These are phyloP conservation scores for Chaenodraco wilsoni DNA, from an alignment of 2,797 vertebrate genomes.

Conservation along the genomic window DNA sequence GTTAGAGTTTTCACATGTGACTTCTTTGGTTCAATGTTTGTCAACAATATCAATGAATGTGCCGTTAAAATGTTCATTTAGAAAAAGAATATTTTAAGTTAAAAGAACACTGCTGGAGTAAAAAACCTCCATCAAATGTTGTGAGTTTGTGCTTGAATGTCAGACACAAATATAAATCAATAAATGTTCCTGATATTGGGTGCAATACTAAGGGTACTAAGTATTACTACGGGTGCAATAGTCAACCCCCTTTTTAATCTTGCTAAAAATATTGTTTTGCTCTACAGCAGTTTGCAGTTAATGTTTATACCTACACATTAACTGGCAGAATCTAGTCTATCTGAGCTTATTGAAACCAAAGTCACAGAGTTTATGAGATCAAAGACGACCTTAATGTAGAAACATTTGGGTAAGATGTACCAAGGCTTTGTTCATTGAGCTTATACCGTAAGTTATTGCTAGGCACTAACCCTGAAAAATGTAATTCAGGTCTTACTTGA, in stretches of 20 bases:
- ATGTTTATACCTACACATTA: background rate
- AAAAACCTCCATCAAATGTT: no score
- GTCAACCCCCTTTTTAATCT: background rate
- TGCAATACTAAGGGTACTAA: background rate
- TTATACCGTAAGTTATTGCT: background rate
- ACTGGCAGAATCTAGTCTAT: background rate
- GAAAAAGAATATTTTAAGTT: no score
- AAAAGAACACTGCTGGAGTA: no score
- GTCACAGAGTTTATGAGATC: background rate
- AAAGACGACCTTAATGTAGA: background rate
- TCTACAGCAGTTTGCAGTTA: background rate
- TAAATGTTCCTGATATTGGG: background rate
- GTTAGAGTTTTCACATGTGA: no score
- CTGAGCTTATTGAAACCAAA: background rate
- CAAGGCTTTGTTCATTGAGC: slow-evolving; percentile 14
- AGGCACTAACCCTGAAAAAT: slow-evolving; percentile 29
- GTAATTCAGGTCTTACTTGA: slow-evolving; percentile 25
- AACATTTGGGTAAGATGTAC: background rate
- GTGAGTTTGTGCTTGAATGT: background rate
- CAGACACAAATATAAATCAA: background rate
- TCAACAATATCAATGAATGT: background rate
- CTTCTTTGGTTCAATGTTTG: background rate
- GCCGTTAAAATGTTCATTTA: background rate
- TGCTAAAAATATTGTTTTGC: background rate
- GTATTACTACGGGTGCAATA: background rate